Evolutionary conservation across 2,797 vertebrate species (phyloP).

Genomic region (Oophaga sylvatica): DNA sequence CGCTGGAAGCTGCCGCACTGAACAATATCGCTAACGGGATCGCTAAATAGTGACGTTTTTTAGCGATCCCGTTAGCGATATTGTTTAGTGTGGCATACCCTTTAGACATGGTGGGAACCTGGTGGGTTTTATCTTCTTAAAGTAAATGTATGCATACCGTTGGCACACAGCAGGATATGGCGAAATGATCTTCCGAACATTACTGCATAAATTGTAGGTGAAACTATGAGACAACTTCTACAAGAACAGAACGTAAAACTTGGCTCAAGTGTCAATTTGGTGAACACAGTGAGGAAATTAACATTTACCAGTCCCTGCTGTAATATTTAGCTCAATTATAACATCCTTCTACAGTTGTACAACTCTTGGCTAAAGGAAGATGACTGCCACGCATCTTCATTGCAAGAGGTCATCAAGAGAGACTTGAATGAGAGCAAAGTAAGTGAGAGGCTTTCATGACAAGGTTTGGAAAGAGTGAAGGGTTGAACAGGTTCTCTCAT

Average conservation of each 20-base stretch:
- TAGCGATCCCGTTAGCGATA: too few species aligned
- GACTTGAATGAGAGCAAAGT: neutral
- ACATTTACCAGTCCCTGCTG: neutral
- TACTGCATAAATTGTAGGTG: neutral
- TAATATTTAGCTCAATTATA: neutral
- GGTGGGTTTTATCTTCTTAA: neutral
- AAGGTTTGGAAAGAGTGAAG: neutral
- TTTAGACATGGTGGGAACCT: slow-evolving; percentile 20
- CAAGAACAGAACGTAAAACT: neutral
- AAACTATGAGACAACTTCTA: neutral
- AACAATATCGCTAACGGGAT: too few species aligned
- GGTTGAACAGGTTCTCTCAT: too few species aligned
- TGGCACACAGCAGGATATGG: neutral
- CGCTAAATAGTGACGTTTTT: too few species aligned
- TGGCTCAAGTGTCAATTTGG: neutral
- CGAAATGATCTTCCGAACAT: neutral
- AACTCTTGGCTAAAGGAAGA: neutral
- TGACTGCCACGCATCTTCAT: neutral
- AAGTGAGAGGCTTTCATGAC: neutral
- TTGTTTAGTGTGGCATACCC: too few species aligned
- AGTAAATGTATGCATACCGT: neutral
- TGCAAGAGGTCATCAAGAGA: neutral
- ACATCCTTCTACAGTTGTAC: neutral
- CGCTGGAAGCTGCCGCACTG: too few species aligned
- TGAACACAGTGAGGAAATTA: neutral